phyloP scores from a whole-genome alignment of 2,797 vertebrate species.

The Eidolon dupreanum region DNA sequence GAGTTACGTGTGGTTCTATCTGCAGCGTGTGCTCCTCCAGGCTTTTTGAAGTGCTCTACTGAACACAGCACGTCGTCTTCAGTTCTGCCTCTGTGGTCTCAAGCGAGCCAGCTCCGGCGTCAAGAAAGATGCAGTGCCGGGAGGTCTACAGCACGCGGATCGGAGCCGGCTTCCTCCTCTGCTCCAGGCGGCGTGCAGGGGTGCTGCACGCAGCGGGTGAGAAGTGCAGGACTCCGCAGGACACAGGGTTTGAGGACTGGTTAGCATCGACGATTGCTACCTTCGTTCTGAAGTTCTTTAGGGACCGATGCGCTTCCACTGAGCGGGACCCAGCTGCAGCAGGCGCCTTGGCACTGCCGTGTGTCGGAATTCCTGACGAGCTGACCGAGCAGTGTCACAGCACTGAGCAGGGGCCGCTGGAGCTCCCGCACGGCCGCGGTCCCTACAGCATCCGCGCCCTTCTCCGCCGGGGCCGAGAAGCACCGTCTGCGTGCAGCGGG shows the following conservation, averaged over 20 bases:
- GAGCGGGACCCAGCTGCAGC: neutral
- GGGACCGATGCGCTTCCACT: neutral
- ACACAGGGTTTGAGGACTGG: neutral
- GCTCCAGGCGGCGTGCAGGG: neutral
- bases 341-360: neutral
- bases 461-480: accelerated
- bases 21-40: neutral
- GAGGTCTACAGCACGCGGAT: no score
- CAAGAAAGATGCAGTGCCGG: neutral
- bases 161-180: no score
- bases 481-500: no score
- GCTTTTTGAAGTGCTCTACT: neutral
- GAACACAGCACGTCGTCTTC: neutral
- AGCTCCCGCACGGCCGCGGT: accelerated
- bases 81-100: neutral
- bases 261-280: neutral
- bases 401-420: accelerated
- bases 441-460: accelerated
- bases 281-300: neutral
- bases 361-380: neutral
- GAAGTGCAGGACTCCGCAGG: neutral
- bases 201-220: neutral
- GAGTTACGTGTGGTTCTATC: neutral
- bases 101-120: neutral
- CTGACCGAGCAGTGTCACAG: neutral